Conservation (phyloP, 2,797 vertebrate species). For the Pteronotus mesoamericanus region DNA sequence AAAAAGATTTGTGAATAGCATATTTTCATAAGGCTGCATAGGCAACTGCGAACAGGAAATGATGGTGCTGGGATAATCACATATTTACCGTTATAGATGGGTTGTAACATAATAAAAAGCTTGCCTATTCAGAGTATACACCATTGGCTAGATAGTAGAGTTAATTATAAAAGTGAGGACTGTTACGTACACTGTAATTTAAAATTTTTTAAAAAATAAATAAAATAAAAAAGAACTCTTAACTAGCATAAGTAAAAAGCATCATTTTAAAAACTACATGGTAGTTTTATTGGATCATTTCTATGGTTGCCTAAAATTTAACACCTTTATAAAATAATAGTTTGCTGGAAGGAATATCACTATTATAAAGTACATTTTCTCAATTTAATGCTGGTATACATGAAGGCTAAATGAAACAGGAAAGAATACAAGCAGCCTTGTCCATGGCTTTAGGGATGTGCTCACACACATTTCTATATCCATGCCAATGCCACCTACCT, state of each 20-base stretch:
- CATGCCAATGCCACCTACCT: constrained; percentile 81
- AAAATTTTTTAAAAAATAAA: neutral
- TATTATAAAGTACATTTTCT: neutral
- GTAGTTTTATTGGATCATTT: neutral
- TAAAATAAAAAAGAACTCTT: neutral
- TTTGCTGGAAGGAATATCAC: neutral
- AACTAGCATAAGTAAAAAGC: neutral
- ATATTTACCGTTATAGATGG: neutral
- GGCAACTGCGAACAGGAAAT: neutral
- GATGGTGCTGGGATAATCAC: neutral
- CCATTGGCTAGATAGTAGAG: neutral
- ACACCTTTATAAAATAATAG: neutral
- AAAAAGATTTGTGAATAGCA: neutral
- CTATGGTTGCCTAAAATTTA: neutral
- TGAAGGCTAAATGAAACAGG: neutral
- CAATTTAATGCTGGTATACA: neutral
- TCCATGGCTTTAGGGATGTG: neutral
- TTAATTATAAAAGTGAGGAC: neutral
- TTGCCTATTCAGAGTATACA: neutral
- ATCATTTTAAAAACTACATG: neutral
- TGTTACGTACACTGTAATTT: neutral
- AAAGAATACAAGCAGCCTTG: neutral
- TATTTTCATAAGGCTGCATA: neutral
- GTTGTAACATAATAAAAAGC: neutral
- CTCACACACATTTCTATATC: neutral